Evolutionary conservation across 2,888 invertebrate species (phyloP).

Genomic region (Alsophila aescularia): DNA sequence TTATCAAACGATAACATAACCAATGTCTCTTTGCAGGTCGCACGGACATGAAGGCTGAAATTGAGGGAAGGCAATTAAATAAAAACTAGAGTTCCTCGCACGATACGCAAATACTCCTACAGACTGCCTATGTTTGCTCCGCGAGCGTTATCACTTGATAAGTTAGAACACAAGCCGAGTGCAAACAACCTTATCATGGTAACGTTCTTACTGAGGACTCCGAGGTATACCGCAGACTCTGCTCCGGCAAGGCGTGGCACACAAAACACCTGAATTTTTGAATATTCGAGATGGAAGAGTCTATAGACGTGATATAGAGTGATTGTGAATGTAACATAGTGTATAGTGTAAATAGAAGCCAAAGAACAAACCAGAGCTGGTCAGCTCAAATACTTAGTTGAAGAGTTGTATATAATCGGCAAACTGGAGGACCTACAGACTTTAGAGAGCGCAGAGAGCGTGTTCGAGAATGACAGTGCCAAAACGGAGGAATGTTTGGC

Average conservation of each 20-base stretch:
- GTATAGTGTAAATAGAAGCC: slow-evolving; percentile 48
- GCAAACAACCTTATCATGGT: slow-evolving; percentile 81
- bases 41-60: slow-evolving; percentile 57
- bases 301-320: slow-evolving; percentile 42
- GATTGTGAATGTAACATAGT: slow-evolving; percentile 47
- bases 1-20: slow-evolving; percentile 57
- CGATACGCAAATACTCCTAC: slow-evolving; percentile 77
- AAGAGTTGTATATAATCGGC: slow-evolving; percentile 48
- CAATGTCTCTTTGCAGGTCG: slow-evolving; percentile 68
- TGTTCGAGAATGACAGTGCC: slow-evolving; percentile 67
- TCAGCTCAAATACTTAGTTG: slow-evolving; percentile 52
- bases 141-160: slow-evolving; percentile 80
- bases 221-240: slow-evolving; percentile 67
- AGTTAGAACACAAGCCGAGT: slow-evolving; percentile 80
- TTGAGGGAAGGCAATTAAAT: slow-evolving; percentile 59
- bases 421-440: slow-evolving; percentile 81
- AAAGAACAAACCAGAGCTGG: slow-evolving; percentile 59
- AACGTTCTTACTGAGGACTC: slow-evolving; percentile 69
- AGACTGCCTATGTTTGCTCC: slow-evolving; percentile 79
- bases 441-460: slow-evolving; percentile 65
- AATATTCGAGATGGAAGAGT: slow-evolving; percentile 50
- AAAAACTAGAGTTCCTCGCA: slow-evolving; percentile 73
- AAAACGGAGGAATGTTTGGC: slow-evolving; percentile 65
- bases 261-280: slow-evolving; percentile 54
- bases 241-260: slow-evolving; percentile 52